Percentiles rank a stretch among this genome's conserved stretches.
These are phyloP conservation scores for Drosophila lutescens DNA, from an alignment of 2,888 invertebrate species.

Conservation along the genomic window DNA sequence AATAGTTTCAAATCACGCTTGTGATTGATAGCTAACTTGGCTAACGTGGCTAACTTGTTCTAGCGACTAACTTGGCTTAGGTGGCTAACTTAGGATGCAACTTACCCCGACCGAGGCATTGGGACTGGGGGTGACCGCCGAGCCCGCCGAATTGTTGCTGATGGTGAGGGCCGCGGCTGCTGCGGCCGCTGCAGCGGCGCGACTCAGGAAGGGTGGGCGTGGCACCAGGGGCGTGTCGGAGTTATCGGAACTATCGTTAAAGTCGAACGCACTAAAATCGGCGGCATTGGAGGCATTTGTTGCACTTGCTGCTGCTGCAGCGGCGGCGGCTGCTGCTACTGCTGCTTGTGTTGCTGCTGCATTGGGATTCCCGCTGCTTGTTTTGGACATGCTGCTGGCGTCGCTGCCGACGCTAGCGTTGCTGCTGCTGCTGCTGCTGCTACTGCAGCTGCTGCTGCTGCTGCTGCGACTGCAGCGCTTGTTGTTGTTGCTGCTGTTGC, in stretches of 20 bases:
- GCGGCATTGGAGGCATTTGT: slow-evolving; percentile 40
- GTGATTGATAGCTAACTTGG: no score
- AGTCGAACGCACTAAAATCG: slow-evolving; percentile 84
- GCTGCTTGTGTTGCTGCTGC: slow-evolving; percentile 25
- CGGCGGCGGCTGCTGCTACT: slow-evolving; percentile 12
- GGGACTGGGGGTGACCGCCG: slow-evolving; percentile 4
- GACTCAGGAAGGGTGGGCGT: slow-evolving; percentile 82
- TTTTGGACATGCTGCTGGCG: slow-evolving; percentile 55
- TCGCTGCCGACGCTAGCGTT: slow-evolving; percentile 19
- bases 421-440: slow-evolving; percentile 32
- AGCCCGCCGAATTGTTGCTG: slow-evolving; percentile 34
- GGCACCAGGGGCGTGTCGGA: slow-evolving; percentile 79
- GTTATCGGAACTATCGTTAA: slow-evolving; percentile 84
- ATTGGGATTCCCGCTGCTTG: slow-evolving; percentile 22
- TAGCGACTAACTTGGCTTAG: no score
- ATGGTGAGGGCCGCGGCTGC: slow-evolving; percentile 61
- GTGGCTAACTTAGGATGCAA: no score
- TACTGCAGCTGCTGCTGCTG: slow-evolving; percentile 35
- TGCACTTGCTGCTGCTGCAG: slow-evolving; percentile 35
- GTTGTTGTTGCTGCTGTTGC: slow-evolving; percentile 4
- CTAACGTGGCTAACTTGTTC: no score
- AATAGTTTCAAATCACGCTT: no score
- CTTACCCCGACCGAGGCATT: no score
- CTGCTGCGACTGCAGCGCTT: slow-evolving; percentile 20
- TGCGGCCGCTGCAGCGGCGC: slow-evolving; percentile 68